Evolutionary conservation across 2,888 invertebrate species (phyloP).

Genomic region (Brachylomia viminalis): DNA sequence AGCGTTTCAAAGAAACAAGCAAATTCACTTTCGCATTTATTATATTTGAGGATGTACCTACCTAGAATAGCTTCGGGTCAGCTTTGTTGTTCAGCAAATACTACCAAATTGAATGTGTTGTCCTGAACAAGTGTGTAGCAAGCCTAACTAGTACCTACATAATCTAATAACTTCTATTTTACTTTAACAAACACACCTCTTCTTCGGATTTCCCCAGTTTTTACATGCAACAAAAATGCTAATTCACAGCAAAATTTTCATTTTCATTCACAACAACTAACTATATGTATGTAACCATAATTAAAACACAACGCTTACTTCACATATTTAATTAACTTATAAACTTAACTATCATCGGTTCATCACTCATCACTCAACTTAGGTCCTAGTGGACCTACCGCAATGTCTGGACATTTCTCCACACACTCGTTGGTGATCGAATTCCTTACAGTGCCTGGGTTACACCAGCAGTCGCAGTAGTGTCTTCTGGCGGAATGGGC

Average conservation of each 20-base stretch:
- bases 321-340: conserved; percentile 37
- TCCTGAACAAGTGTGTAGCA: background rate
- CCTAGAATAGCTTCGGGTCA: background rate
- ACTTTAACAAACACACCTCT: background rate
- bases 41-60: background rate
- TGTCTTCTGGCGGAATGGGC: conserved; percentile 71
- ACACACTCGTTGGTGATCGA: conserved; percentile 69
- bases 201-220: conserved; percentile 22
- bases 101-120: background rate
- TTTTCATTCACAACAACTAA: background rate
- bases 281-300: background rate
- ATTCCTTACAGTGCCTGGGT: conserved; percentile 71
- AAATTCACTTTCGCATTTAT: too few species aligned
- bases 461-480: conserved; percentile 80
- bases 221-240: background rate
- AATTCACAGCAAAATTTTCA: background rate
- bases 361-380: conserved; percentile 6
- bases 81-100: background rate
- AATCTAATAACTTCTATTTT: background rate
- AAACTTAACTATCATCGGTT: conserved; percentile 6
- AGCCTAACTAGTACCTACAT: background rate
- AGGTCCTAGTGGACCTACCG: background rate
- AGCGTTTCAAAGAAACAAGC: too few species aligned
- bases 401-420: conserved; percentile 63
- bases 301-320: conserved; percentile 31